Conservation (phyloP, 2,113 vertebrate species). For the Rana temporaria region DNA sequence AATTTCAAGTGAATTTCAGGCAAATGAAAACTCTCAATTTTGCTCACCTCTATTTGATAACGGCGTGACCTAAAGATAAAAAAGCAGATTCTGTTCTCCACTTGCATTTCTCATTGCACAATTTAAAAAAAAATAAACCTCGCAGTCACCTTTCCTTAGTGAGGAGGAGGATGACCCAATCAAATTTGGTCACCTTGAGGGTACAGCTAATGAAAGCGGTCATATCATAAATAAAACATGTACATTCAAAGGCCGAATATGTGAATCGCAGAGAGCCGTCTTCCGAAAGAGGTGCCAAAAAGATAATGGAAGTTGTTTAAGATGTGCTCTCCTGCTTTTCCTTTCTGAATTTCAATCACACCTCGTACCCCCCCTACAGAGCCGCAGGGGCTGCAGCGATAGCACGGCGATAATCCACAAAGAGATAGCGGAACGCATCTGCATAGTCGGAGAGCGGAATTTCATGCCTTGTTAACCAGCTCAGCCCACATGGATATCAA, state of each 20-base stretch:
- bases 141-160: constrained; percentile 21
- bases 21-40: too few relatives aligned
- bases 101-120: neutral
- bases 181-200: constrained; percentile 44
- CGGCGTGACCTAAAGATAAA: neutral
- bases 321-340: constrained; percentile 4
- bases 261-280: neutral
- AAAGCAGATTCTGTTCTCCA: neutral
- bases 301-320: constrained; percentile 31
- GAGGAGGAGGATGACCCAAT: neutral
- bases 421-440: neutral
- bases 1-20: neutral
- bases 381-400: neutral
- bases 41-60: too few relatives aligned
- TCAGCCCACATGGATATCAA: neutral
- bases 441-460: neutral
- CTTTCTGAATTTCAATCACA: constrained; percentile 17
- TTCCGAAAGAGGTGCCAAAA: constrained; percentile 26
- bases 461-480: constrained; percentile 11
- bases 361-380: too few relatives aligned
- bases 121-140: neutral
- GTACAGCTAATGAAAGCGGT: constrained; percentile 14
- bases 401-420: neutral
- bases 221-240: constrained; percentile 40
- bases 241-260: constrained; percentile 3